Base-by-base conservation (phyloP, 2,797 vertebrate species). In the Gallinago solitaria region DNA sequence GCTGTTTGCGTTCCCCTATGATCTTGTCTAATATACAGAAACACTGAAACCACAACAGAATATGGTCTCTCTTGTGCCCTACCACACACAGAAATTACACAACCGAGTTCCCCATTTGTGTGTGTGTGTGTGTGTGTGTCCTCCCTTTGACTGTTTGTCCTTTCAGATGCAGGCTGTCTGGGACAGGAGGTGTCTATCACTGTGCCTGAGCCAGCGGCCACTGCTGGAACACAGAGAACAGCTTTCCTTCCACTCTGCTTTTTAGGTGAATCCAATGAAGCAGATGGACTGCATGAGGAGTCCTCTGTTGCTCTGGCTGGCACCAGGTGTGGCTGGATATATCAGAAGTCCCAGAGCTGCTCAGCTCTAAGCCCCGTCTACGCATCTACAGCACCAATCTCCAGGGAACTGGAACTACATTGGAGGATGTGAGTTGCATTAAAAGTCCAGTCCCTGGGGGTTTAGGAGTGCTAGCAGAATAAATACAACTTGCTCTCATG, bases 331-430 rank as follows among this genome's bases (percentile, higher is more conserved):
- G 30, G 17, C 75, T 85, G 54, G 59, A 57, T 33, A 9, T n/a
- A 37, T 85, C 63, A 68, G 83, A 70, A 91, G 70, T 67, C 33
- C 63, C 61, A 50, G 57, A 90, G 68, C 74, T 79, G 64, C 83
- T 84, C 83, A 57, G 32, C 59, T 83, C 35, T 60, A 56, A 73
- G 45, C 16, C 21, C 39, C n/a, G 28, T 30, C 59, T 79, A 1
- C 3, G 13, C 15, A 5, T 54, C 67, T 74, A 28, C 61, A 81
- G 73, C 85, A 86, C 25, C 24, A 59, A 19, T n/a, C 80, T 63
- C 56, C 53, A 32, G 51, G 59, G 87, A 74, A 5, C 63, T 27
- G 48, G 69, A 74, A 25, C n/a, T 39, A 3, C 21, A 56, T 33
- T 41, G 43, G 53, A 77, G 69, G 27, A 45, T 70, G n/a, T 1